phyloP scores from a whole-genome alignment of 2,888 invertebrate genomes.

The Agriotes lineatus region DNA sequence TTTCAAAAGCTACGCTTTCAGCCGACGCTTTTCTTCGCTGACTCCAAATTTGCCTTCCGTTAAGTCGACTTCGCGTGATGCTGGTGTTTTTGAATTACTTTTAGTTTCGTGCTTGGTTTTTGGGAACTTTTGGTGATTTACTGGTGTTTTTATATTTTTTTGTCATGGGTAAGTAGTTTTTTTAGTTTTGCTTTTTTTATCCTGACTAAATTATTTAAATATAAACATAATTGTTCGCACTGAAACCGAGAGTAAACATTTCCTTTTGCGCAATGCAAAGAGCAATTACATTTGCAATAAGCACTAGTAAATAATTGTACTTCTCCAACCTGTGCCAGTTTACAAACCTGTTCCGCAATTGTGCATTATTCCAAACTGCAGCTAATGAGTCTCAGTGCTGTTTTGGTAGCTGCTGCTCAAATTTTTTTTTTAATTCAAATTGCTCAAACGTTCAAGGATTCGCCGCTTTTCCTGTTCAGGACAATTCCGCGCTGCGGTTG shows the following conservation, averaged over 20 bases:
- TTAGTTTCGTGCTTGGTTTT: not conserved
- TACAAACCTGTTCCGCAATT: conserved; percentile 31
- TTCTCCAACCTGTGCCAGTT: conserved; percentile 24
- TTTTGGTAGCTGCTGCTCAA: no score
- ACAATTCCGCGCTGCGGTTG: not conserved
- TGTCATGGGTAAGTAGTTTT: not conserved
- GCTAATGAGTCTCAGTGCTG: no score
- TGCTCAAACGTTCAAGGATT: not conserved
- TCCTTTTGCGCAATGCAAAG: not conserved
- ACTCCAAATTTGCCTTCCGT: not conserved
- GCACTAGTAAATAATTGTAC: not conserved
- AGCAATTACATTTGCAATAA: not conserved
- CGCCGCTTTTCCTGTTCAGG: not conserved
- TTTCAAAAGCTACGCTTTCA: conserved; percentile 14
- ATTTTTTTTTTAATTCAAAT: no score
- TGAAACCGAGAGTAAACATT: not conserved
- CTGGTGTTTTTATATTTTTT: not conserved
- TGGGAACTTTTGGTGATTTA: not conserved
- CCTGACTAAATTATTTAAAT: not conserved
- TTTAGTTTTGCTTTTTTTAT: not conserved
- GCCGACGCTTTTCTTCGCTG: not conserved
- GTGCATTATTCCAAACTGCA: no score
- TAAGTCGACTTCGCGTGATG: not conserved
- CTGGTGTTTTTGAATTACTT: conserved; percentile 10
- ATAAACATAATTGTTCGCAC: not conserved